phyloP scores from a whole-genome alignment of 1,140 invertebrate genomes.

The Pogonognathellus flavescens region DNA sequence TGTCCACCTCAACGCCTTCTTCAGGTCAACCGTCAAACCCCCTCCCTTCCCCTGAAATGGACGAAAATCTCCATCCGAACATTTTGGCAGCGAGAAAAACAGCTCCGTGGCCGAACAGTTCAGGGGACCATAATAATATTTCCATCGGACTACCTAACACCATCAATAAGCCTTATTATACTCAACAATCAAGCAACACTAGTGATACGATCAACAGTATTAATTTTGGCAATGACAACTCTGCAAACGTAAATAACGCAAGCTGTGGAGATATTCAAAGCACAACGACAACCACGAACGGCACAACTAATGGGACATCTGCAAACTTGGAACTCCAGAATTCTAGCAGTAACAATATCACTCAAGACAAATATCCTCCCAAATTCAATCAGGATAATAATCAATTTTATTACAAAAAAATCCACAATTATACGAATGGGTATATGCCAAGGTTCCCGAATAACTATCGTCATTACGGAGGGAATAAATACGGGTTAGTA shows the following conservation, averaged over 20 bases:
- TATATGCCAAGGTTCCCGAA: neutral
- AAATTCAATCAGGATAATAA: constrained; percentile 33
- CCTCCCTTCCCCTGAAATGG: constrained; percentile 9
- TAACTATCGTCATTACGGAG: constrained; percentile 13
- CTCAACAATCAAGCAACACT: constrained; percentile 11
- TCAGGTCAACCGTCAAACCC: constrained; percentile 38
- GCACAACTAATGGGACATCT: constrained; percentile 2
- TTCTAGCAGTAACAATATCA: constrained; percentile 18
- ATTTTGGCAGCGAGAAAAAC: constrained; percentile 28
- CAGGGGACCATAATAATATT: constrained; percentile 9
- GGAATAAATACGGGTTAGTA: constrained; percentile 34
- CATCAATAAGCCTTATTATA: constrained; percentile 33
- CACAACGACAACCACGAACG: neutral
- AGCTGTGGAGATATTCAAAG: constrained; percentile 34
- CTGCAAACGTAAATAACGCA: neutral
- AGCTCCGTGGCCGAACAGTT: constrained; percentile 31
- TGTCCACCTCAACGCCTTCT: constrained; percentile 40
- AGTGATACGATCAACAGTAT: constrained; percentile 42
- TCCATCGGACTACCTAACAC: neutral
- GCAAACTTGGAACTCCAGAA: constrained; percentile 14
- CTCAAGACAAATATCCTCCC: constrained; percentile 23
- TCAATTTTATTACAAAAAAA: constrained; percentile 29
- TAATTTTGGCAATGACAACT: constrained; percentile 26
- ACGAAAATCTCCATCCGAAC: constrained; percentile 34
- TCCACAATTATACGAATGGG: neutral